Percentiles rank a stretch among this genome's conserved stretches.
Evolutionary conservation across 2,113 vertebrate species (phyloP).

Genomic region (Malaclemys terrapin): DNA sequence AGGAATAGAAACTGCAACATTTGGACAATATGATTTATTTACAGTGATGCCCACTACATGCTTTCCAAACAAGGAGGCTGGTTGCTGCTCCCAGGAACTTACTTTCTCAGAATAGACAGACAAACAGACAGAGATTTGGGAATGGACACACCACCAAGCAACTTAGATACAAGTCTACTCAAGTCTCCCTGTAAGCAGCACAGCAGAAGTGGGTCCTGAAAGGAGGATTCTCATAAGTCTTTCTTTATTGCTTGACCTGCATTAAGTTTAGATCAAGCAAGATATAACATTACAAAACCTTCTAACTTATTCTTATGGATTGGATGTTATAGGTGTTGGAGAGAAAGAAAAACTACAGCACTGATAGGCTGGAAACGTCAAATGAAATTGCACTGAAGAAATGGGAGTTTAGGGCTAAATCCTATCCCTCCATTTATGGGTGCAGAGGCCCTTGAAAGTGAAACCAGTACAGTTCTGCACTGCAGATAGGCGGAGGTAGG

Average conservation of each 20-base stretch:
- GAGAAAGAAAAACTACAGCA: neutral
- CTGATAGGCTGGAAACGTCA: neutral
- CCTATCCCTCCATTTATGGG: neutral
- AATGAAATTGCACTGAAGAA: neutral
- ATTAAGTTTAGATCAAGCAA: neutral
- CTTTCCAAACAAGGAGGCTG: neutral
- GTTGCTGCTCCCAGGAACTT: neutral
- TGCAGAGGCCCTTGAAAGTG: neutral
- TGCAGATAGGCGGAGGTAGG: neutral
- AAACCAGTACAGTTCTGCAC: neutral
- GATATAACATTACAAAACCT: neutral
- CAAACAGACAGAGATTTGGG: neutral
- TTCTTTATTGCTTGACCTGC: neutral
- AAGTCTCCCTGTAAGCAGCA: neutral
- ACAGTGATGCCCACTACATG: neutral
- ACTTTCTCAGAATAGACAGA: neutral
- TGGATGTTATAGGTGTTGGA: neutral
- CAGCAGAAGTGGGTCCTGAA: neutral
- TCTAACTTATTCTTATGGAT: neutral
- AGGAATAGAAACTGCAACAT: constrained; percentile 29
- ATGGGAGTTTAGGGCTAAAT: neutral
- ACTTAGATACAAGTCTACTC: neutral
- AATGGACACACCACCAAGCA: neutral
- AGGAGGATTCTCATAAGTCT: neutral
- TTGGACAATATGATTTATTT: constrained; percentile 29